These are phyloP conservation scores for Pectinophora gossypiella DNA, from an alignment of 1,140 invertebrate genomes.

Conservation along the genomic window DNA sequence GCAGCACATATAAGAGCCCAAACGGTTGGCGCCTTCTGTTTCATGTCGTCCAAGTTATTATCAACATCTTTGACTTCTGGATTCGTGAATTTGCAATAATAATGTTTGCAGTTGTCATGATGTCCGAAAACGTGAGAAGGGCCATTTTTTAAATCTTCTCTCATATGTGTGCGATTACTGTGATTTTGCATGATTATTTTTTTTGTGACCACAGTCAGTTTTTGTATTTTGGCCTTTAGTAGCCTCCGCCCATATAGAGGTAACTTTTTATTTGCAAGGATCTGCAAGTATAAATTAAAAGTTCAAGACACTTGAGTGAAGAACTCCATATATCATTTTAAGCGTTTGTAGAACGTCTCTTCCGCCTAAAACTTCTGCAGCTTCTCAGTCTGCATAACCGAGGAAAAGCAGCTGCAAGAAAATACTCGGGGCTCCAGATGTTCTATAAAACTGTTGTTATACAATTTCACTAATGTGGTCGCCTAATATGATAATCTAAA, in stretches of 20 bases:
- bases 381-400: neutral
- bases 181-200: slow-evolving; percentile 3
- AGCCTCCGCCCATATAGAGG: neutral
- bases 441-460: too few relatives aligned
- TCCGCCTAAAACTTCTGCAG: neutral
- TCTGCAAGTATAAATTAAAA: neutral
- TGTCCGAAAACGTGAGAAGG: slow-evolving; percentile 1
- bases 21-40: neutral
- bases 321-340: neutral
- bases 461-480: too few relatives aligned
- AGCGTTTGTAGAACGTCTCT: neutral
- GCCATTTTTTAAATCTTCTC: slow-evolving; percentile 3
- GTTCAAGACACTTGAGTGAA: neutral
- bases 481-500: neutral
- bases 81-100: slow-evolving; percentile 4
- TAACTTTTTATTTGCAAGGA: neutral
- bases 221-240: neutral
- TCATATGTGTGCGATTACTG: neutral
- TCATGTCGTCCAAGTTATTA: neutral
- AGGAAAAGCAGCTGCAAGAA: neutral
- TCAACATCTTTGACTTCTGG: neutral
- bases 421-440: too few relatives aligned
- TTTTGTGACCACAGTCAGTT: neutral
- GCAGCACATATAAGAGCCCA: slow-evolving; percentile 11
- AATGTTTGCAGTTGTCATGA: neutral